A percentile compares a stretch with the other conserved stretches of the same genome.
These are phyloP conservation scores for Hippocampus zosterae DNA, from an alignment of 2,113 vertebrate species.

Conservation along the genomic window DNA sequence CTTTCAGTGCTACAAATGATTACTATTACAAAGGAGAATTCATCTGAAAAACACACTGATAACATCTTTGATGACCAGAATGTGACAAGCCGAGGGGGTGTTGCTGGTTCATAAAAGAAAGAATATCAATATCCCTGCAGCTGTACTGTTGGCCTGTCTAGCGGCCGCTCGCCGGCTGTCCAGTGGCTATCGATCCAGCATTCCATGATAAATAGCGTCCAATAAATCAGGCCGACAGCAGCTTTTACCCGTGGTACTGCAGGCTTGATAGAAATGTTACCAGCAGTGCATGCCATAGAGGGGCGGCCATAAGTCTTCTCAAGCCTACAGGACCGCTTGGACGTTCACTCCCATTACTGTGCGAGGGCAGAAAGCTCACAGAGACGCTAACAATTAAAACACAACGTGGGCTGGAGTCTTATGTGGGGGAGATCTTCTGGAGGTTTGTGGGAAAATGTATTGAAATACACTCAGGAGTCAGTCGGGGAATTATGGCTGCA, in stretches of 20 bases:
- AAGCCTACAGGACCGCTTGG: conserved; percentile 15
- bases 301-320: conserved; percentile 42
- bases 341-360: conserved; percentile 17
- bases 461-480: conserved; percentile 28
- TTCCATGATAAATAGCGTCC: conserved; percentile 46
- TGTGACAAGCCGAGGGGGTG: not conserved
- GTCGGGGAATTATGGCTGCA: conserved; percentile 27
- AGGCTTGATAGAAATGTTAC: conserved; percentile 47
- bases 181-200: conserved; percentile 33
- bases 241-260: conserved; percentile 26
- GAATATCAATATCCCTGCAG: not conserved
- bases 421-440: conserved; percentile 19
- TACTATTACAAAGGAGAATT: conserved; percentile 18
- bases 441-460: conserved; percentile 29
- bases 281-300: conserved; percentile 19
- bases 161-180: conserved; percentile 10
- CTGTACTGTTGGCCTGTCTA: not conserved
- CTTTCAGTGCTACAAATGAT: conserved; percentile 6
- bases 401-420: conserved; percentile 8
- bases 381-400: conserved; percentile 33
- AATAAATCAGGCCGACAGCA: conserved; percentile 45
- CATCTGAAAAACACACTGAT: conserved; percentile 2
- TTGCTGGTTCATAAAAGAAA: conserved; percentile 1
- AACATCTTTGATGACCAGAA: not conserved
- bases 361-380: conserved; percentile 8